Percentiles rank a stretch among this genome's conserved stretches.
Evolutionary conservation across 2,113 vertebrate genomes (phyloP).

Genomic region (Melanotaenia duboulayi): DNA sequence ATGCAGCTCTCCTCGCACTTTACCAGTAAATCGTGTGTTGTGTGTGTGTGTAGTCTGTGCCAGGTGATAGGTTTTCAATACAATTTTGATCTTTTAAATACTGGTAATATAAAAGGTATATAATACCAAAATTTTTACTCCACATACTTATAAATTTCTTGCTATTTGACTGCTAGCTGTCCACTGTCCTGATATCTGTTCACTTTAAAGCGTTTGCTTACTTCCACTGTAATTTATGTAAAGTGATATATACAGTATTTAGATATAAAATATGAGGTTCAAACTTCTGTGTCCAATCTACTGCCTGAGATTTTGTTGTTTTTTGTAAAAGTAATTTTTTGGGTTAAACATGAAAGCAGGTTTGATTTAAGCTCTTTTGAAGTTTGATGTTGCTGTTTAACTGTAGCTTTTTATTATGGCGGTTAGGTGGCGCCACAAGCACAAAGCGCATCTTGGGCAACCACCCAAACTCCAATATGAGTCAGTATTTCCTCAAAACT

Average conservation of each 20-base stretch:
- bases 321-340: conserved; percentile 29
- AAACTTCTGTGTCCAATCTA: conserved; percentile 39
- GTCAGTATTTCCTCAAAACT: conserved; percentile 54
- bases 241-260: conserved; percentile 9
- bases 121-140: conserved; percentile 32
- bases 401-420: conserved; percentile 29
- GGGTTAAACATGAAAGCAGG: conserved; percentile 15
- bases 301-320: conserved; percentile 46
- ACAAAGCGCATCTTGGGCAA: not conserved
- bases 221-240: conserved; percentile 16
- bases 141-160: conserved; percentile 40
- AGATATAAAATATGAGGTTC: not conserved
- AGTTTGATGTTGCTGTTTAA: conserved; percentile 24
- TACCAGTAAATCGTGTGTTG: conserved; percentile 70
- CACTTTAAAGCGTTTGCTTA: conserved; percentile 35
- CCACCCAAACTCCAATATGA: conserved; percentile 22
- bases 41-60: conserved; percentile 75
- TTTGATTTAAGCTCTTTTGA: conserved; percentile 15
- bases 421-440: conserved; percentile 49
- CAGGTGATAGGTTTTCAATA: conserved; percentile 70
- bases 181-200: conserved; percentile 47
- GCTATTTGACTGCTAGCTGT: conserved; percentile 43
- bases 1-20: conserved; percentile 77
- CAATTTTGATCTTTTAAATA: conserved; percentile 36
- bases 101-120: conserved; percentile 41